Evolutionary conservation across 2,113 vertebrate genomes (phyloP), one percentile per base, ranked within the genome.

Genomic region (Electrona antarctica): DNA sequence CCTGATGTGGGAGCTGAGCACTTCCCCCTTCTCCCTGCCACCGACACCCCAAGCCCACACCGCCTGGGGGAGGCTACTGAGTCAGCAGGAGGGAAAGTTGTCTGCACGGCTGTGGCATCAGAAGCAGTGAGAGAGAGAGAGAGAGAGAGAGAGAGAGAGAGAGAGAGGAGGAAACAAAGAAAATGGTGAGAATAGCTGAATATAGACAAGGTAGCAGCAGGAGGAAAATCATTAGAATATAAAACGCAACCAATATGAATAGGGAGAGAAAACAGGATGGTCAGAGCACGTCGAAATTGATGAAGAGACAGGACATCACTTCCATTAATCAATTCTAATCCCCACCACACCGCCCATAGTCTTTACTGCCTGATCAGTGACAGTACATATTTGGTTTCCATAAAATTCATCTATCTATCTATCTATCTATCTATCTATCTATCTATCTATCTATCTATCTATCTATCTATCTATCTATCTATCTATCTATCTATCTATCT

Each of bases 51-150:
- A 14, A 91, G 87, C 87, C 89, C 88, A 88, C 80, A 91, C 84
- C 74, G 90, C 90, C 89, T 83, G 87, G 83, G 90, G 91, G 87
- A 85, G 88, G 79, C 65, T 88, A 90, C 91, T 93, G 91, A 93
- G 91, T 93, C 92, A 93, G 92, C 92, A 91, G 88, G 84, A 92
- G 86, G 85, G 86, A 89, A 92, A 92, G 91, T 91, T 93, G 92
- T 93, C 90, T 92, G 92, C 85, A 85, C 77, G 90, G 78, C 88
- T 87, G 85, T 89, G 85, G 87, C 87, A 89, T 91, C 88, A 88
- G 78, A 91, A 78, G 77, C 78, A 85, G 87, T 79, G 80, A 86
- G 76, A 80, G 48, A 83, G 82, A 66, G 64, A 79, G 83, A 80
- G 69, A 75, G 84, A 69, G 64, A 54, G 76, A 85, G 79, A 80